These are phyloP conservation scores for Anolis carolinensis DNA, from an alignment of 2,113 vertebrate genomes.

Conservation along the genomic window DNA sequence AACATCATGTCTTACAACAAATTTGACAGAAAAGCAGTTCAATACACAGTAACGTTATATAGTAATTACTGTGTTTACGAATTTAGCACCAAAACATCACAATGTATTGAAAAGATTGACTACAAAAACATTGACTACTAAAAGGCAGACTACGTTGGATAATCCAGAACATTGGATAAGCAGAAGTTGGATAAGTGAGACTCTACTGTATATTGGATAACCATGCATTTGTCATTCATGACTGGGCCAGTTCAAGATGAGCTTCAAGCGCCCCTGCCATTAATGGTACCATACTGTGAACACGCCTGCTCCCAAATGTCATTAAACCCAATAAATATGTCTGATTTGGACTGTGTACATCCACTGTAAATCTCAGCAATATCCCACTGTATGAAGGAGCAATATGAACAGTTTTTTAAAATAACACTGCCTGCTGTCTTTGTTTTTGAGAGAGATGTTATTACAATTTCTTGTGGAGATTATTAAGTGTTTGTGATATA, in stretches of 20 bases:
- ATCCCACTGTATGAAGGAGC: slow-evolving; percentile 30
- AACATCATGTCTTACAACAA: no score
- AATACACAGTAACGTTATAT: no score
- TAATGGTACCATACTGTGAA: slow-evolving; percentile 32
- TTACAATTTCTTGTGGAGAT: slow-evolving; percentile 18
- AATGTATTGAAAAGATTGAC: no score
- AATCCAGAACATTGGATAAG: no score
- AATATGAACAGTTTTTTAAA: slow-evolving; percentile 37
- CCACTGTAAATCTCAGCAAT: slow-evolving; percentile 19
- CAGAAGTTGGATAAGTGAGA: no score
- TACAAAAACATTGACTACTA: no score
- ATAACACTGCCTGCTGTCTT: slow-evolving; percentile 17
- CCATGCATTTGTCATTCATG: background rate
- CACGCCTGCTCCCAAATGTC: background rate
- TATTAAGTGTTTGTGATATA: background rate
- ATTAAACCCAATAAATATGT: slow-evolving; percentile 33
- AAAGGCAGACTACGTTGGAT: no score
- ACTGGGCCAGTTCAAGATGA: background rate
- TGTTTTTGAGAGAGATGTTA: background rate
- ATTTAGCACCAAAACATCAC: no score
- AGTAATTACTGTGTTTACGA: no score
- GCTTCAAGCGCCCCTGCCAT: background rate
- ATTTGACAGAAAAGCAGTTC: no score
- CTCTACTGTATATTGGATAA: background rate
- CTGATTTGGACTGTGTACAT: slow-evolving; percentile 33